phyloP scores from a whole-genome alignment of 2,888 invertebrate species.

The Netelia fuscicornis region DNA sequence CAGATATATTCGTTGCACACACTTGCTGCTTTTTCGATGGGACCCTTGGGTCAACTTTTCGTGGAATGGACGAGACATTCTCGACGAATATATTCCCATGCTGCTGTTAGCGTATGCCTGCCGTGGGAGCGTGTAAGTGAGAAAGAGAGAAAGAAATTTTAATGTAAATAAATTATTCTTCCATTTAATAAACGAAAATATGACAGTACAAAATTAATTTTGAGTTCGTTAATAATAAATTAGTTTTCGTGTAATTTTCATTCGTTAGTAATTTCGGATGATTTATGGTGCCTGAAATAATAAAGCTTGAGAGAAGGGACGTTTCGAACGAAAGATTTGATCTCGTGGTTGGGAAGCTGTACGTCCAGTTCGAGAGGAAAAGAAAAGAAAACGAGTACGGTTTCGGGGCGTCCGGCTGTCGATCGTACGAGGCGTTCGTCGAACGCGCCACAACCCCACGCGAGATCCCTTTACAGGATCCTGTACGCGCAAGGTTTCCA shows the following conservation, averaged over 20 bases:
- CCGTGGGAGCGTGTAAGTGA: too few relatives aligned
- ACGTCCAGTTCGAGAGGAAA: background rate
- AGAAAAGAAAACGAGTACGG: conserved; percentile 59
- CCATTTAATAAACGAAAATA: too few relatives aligned
- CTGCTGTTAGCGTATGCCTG: conserved; percentile 11
- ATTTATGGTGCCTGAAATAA: background rate
- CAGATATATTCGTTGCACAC: conserved; percentile 71
- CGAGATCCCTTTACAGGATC: conserved; percentile 65
- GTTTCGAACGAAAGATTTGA: background rate
- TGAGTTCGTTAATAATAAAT: too few relatives aligned
- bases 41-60: conserved; percentile 77
- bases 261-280: too few relatives aligned
- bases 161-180: too few relatives aligned
- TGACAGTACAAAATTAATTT: too few relatives aligned
- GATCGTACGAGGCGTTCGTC: conserved; percentile 9
- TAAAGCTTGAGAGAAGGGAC: background rate
- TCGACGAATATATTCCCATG: conserved; percentile 55
- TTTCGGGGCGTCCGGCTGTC: conserved; percentile 56
- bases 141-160: too few relatives aligned
- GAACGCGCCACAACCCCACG: background rate
- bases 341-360: background rate
- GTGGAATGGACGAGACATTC: conserved; percentile 58
- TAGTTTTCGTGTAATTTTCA: too few relatives aligned
- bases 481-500: conserved; percentile 64
- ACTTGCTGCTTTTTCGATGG: conserved; percentile 76